phyloP scores from a whole-genome alignment of 2,888 invertebrate species.

The Apoda limacodes region DNA sequence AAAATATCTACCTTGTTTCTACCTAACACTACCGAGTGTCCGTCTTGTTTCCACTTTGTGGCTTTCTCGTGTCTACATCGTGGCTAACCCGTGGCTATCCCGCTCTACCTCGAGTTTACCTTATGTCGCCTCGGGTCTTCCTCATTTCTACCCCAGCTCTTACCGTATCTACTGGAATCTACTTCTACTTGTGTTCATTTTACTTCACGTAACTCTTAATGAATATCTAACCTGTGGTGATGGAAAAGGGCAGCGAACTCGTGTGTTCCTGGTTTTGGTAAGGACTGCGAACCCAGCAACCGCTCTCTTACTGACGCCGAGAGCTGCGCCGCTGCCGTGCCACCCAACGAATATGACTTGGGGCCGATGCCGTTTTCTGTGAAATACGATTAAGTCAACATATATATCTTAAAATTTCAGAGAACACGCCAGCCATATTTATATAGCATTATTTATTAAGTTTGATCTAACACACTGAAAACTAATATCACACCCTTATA shows the following conservation, averaged over 20 bases:
- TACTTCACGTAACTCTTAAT: neutral
- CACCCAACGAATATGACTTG: constrained; percentile 87
- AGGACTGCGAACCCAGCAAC: constrained; percentile 86
- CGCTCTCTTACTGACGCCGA: constrained; percentile 89
- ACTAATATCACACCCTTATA: no score
- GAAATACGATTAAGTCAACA: constrained; percentile 19
- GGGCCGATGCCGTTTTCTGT: constrained; percentile 80
- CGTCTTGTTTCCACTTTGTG: no score
- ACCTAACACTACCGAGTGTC: no score
- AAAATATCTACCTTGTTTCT: no score
- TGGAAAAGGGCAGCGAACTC: constrained; percentile 75
- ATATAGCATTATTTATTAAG: neutral
- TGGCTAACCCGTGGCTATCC: no score
- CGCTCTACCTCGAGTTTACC: no score
- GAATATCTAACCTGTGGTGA: constrained; percentile 62
- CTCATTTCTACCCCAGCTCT: neutral
- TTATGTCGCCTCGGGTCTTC: neutral
- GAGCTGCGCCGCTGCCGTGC: constrained; percentile 86
- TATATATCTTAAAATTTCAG: no score
- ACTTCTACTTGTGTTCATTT: no score
- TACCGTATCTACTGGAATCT: neutral
- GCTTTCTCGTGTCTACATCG: no score
- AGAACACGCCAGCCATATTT: no score
- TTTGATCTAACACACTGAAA: no score
- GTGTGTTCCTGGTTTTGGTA: constrained; percentile 83